phyloP scores from a whole-genome alignment of 2,888 invertebrate genomes.

The Tipula lateralis region DNA sequence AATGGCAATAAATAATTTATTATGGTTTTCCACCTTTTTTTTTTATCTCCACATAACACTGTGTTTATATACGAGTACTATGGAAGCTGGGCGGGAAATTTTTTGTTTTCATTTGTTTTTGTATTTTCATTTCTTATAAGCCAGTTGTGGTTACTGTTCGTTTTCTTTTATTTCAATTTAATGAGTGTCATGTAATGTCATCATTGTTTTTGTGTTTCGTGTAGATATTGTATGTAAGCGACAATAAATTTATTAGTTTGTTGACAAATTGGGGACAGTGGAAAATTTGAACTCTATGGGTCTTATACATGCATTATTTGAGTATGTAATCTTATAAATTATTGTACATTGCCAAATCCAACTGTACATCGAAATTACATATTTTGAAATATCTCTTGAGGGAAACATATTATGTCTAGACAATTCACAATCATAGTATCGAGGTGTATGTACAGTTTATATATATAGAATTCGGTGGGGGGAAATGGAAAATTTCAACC shows the following conservation, averaged over 20 bases:
- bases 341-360: background rate
- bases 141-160: background rate
- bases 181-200: constrained; percentile 19
- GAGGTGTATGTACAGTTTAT: background rate
- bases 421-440: too few species aligned
- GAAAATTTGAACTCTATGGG: background rate
- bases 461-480: background rate
- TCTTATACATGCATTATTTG: too few species aligned
- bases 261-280: background rate
- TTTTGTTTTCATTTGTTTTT: too few species aligned
- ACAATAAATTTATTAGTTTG: background rate
- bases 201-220: background rate
- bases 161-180: background rate
- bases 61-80: background rate
- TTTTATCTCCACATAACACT: background rate
- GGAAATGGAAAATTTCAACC: background rate
- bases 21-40: background rate
- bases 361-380: background rate
- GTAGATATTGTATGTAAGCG: too few species aligned
- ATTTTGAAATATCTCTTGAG: constrained; percentile 24
- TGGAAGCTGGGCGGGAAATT: background rate
- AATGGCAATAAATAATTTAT: constrained; percentile 9
- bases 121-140: background rate
- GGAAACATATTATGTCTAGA: constrained; percentile 11
- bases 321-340: too few species aligned